Conservation (phyloP, 2,113 vertebrate species). For the Chlorodrepanis virens region DNA sequence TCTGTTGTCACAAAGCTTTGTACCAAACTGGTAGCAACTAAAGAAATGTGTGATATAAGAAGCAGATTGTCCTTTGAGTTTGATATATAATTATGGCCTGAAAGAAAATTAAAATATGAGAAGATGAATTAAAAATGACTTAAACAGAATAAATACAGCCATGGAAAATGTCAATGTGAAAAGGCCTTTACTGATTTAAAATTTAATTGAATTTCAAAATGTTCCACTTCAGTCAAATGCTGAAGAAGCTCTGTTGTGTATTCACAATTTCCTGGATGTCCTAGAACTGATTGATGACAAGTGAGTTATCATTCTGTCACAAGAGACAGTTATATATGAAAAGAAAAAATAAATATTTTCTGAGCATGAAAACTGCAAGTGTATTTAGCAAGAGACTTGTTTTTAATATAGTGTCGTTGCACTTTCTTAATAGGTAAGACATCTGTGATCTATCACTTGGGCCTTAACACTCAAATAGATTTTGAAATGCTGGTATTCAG, state of each 20-base stretch:
- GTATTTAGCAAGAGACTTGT: background rate
- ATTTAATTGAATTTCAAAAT: slow-evolving; percentile 12
- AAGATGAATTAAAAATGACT: background rate
- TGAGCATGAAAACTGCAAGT: background rate
- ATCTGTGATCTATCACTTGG: background rate
- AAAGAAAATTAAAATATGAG: background rate
- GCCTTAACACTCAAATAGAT: background rate
- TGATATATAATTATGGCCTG: background rate
- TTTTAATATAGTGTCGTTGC: background rate
- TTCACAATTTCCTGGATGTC: background rate
- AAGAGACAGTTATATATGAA: background rate
- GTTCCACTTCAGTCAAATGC: background rate
- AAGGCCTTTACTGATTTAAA: background rate
- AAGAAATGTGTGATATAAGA: background rate
- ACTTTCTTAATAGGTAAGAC: background rate
- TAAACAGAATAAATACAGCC: background rate
- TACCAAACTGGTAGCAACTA: background rate
- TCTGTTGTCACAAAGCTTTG: background rate
- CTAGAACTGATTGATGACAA: background rate
- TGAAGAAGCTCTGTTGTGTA: background rate
- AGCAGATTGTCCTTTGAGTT: background rate
- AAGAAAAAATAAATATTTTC: background rate
- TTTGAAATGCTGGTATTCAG: background rate
- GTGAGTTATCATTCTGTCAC: background rate
- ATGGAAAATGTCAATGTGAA: background rate